Conservation (phyloP, 2,113 vertebrate species). For the Salvator merianae region DNA sequence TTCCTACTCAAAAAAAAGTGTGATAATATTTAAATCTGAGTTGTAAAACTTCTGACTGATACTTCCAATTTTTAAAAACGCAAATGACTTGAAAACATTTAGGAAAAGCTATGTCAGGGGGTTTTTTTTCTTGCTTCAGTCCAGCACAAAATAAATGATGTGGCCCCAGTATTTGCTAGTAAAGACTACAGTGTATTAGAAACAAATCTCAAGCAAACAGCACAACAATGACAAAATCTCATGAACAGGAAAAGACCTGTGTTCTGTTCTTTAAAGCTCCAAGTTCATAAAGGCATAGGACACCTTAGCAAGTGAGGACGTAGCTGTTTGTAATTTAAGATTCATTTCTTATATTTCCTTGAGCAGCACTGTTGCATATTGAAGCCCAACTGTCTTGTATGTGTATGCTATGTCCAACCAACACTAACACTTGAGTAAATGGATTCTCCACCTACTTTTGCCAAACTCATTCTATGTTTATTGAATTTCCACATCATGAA, state of each 20-base stretch:
- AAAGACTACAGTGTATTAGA: neutral
- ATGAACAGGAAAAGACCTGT: too few species aligned
- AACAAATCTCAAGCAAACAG: neutral
- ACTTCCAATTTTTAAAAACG: neutral
- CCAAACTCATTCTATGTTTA: neutral
- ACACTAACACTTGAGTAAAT: neutral
- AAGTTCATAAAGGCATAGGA: too few species aligned
- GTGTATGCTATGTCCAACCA: neutral
- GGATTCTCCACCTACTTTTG: neutral
- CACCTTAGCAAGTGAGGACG: neutral
- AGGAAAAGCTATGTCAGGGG: neutral
- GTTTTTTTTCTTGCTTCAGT: neutral
- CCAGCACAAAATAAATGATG: neutral
- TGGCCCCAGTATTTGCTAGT: neutral
- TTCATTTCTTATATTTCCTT: neutral
- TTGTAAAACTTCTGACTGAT: neutral
- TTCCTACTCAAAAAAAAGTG: too few species aligned
- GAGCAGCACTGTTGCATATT: neutral
- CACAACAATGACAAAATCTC: too few species aligned
- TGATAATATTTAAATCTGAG: neutral
- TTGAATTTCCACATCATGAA: neutral
- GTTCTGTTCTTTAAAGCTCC: too few species aligned
- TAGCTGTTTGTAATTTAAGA: neutral
- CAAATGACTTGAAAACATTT: neutral
- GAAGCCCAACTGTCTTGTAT: neutral